These are phyloP conservation scores for Acronicta leporina DNA, from an alignment of 2,888 invertebrate species.

Conservation along the genomic window DNA sequence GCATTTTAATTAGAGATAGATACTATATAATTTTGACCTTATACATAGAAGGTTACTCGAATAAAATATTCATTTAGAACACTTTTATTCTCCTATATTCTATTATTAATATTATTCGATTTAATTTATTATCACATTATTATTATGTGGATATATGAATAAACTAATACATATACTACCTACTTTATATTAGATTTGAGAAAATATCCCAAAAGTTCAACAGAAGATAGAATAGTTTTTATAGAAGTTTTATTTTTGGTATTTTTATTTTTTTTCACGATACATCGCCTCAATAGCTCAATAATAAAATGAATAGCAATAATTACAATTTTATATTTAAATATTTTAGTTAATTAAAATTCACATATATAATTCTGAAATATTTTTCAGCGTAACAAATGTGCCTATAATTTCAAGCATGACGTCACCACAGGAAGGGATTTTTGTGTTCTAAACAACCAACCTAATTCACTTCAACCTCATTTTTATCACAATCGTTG, in stretches of 20 bases:
- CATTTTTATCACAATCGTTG: background rate
- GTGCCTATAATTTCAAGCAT: conserved; percentile 1
- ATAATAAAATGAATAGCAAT: conserved; percentile 3
- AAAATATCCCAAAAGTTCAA: background rate
- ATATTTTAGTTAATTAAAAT: conserved; percentile 1
- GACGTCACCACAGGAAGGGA: conserved; percentile 24
- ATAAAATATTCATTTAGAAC: conserved; percentile 7
- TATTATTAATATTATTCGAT: conserved; percentile 3
- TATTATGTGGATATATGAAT: conserved; percentile 45
- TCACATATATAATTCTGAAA: conserved; percentile 16
- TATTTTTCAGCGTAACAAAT: background rate
- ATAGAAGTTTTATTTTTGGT: conserved; percentile 24
- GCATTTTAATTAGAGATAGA: background rate
- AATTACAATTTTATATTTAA: background rate
- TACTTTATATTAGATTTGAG: conserved; percentile 7
- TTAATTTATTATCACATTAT: conserved; percentile 52
- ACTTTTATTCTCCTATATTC: conserved; percentile 5
- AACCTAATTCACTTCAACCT: conserved; percentile 11
- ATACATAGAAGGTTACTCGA: conserved; percentile 1
- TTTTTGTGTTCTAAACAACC: conserved; percentile 36
- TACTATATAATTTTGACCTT: too few species aligned
- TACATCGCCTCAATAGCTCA: conserved; percentile 7
- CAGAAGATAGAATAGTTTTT: background rate
- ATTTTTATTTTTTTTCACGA: conserved; percentile 11
- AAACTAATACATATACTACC: conserved; percentile 1